Conservation (phyloP, 2,888 invertebrate species). For the Ametastegia equiseti region DNA sequence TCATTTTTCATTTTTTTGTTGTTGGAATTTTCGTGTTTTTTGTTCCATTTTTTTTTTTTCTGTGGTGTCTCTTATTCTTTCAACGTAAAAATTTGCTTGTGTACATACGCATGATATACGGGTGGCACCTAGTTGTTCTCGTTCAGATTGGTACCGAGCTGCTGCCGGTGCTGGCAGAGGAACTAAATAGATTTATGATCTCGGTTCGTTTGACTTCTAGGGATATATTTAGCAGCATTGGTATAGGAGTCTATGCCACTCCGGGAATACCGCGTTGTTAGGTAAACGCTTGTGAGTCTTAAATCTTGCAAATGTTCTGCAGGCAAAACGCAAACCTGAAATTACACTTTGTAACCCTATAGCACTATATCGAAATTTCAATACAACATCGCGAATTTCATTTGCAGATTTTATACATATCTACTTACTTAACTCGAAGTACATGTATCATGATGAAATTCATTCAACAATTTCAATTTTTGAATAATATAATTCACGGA, state of each 20-base stretch:
- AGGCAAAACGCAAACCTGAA: background rate
- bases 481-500: no score
- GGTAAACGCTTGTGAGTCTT: no score
- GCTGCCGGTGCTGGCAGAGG: background rate
- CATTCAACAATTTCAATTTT: no score
- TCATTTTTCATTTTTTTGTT: background rate
- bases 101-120: no score
- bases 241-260: background rate
- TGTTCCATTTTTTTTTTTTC: background rate
- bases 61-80: no score
- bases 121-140: background rate
- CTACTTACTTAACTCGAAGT: no score
- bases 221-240: background rate
- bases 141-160: background rate
- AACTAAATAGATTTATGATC: conserved; percentile 30
- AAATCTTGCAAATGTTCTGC: background rate
- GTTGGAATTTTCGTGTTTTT: background rate
- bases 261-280: background rate
- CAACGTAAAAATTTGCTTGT: background rate
- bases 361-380: no score
- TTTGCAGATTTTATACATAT: no score
- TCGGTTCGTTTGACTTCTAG: background rate
- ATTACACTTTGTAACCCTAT: background rate
- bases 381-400: no score
- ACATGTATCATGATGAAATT: no score